Conservation (phyloP, 2,113 vertebrate species). For the Eonycteris spelaea region DNA sequence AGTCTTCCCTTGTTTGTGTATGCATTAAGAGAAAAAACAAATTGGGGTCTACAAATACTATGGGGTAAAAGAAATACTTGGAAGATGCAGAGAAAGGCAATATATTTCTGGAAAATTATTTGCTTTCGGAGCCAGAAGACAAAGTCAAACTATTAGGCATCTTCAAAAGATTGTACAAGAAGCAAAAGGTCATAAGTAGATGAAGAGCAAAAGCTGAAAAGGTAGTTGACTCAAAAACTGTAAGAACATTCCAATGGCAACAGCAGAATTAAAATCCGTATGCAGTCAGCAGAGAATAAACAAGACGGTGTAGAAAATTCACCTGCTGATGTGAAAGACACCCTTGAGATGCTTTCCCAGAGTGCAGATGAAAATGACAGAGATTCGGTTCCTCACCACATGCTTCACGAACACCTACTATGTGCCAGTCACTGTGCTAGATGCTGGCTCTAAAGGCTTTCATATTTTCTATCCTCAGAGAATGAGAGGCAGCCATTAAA, state of each 20-base stretch:
- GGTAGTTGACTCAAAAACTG: background rate
- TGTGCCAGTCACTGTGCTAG: background rate
- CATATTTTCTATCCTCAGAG: background rate
- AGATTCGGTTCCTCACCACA: background rate
- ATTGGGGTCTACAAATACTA: background rate
- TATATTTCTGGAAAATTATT: background rate
- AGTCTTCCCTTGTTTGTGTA: background rate
- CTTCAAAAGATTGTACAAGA: conserved; percentile 17
- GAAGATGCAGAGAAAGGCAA: conserved; percentile 6
- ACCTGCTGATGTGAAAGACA: background rate
- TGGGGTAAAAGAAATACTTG: background rate
- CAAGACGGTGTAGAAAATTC: background rate
- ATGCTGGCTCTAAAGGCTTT: background rate
- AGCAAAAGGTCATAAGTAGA: background rate
- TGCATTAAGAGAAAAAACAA: conserved; percentile 18
- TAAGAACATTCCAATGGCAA: background rate
- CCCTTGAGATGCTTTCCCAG: background rate
- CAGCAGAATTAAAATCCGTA: background rate
- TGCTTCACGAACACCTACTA: background rate
- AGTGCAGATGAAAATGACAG: background rate
- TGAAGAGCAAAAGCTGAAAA: background rate
- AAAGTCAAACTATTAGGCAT: conserved; percentile 1
- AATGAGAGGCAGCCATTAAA: background rate
- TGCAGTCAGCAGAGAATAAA: conserved; percentile 4
- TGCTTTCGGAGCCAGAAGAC: conserved; percentile 20